Evolutionary conservation across 2,113 vertebrate genomes (phyloP).

Genomic region (Corvus moneduloides): DNA sequence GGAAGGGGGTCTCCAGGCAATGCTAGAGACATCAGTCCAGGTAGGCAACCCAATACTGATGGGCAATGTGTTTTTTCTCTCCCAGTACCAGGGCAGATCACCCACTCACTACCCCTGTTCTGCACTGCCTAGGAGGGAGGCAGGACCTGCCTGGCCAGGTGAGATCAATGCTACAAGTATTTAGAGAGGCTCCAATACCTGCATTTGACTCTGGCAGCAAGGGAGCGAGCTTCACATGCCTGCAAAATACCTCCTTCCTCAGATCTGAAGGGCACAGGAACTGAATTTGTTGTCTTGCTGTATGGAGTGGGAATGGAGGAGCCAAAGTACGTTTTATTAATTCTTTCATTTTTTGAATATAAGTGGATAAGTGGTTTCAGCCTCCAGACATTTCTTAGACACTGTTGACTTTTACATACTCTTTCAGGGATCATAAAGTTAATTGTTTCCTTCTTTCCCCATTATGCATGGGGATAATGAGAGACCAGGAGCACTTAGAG

Average conservation of each 20-base stretch:
- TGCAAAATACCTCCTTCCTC: neutral
- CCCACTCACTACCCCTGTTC: rapidly evolving
- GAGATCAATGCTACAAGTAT: neutral
- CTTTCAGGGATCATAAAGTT: slow-evolving; percentile 15
- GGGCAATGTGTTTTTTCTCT: neutral
- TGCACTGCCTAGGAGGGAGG: neutral
- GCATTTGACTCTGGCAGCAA: neutral
- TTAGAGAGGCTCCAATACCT: neutral
- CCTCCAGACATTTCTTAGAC: slow-evolving; percentile 2
- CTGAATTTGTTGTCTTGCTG: neutral
- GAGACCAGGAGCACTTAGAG: neutral
- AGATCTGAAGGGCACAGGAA: neutral
- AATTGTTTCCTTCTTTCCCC: neutral
- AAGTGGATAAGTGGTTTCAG: slow-evolving; percentile 13
- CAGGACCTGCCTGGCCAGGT: neutral
- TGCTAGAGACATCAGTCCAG: neutral
- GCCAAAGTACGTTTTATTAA: neutral
- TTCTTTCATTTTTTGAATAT: neutral
- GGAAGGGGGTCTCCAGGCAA: neutral
- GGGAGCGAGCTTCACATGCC: neutral
- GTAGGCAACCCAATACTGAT: neutral
- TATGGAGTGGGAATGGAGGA: neutral
- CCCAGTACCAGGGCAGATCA: neutral
- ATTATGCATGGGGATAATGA: neutral
- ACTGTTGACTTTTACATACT: neutral